Evolutionary conservation across 1,140 invertebrate species (phyloP).

Genomic region (Phymastichus coffea): DNA sequence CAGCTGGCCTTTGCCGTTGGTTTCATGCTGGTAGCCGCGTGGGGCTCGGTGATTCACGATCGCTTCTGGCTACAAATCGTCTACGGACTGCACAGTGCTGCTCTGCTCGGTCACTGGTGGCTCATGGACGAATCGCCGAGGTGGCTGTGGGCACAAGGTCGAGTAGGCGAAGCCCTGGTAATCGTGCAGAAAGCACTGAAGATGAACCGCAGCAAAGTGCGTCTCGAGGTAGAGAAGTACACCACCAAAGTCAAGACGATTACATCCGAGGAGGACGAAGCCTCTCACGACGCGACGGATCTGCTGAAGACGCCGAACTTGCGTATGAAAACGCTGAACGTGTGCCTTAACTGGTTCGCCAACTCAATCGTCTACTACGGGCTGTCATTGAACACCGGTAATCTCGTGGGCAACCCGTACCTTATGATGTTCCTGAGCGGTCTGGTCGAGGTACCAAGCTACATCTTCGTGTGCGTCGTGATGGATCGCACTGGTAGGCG

Average conservation of each 20-base stretch:
- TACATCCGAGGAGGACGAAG: constrained; percentile 48
- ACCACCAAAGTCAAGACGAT: constrained; percentile 61
- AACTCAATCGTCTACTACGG: constrained; percentile 88
- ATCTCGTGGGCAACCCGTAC: constrained; percentile 79
- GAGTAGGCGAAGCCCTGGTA: constrained; percentile 66
- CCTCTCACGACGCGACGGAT: constrained; percentile 62
- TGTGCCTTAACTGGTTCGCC: constrained; percentile 85
- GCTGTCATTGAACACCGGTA: constrained; percentile 76
- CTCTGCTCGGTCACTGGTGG: constrained; percentile 81
- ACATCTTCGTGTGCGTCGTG: constrained; percentile 68
- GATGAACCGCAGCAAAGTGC: constrained; percentile 65
- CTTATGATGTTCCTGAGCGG: constrained; percentile 79
- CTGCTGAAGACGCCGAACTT: constrained; percentile 79
- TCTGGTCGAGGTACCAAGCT: constrained; percentile 81
- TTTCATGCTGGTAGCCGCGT: constrained; percentile 78
- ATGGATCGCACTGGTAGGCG: constrained; percentile 74
- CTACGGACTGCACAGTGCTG: constrained; percentile 73
- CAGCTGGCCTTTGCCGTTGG: constrained; percentile 79
- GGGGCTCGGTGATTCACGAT: constrained; percentile 78
- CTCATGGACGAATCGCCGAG: constrained; percentile 82
- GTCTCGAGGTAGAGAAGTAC: constrained; percentile 64
- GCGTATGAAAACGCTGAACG: constrained; percentile 75
- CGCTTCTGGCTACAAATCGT: constrained; percentile 74
- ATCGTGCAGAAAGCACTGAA: constrained; percentile 73
- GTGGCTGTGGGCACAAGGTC: constrained; percentile 81